phyloP scores from a whole-genome alignment of 2,888 invertebrate species.

The Lasioglossum vierecki region DNA sequence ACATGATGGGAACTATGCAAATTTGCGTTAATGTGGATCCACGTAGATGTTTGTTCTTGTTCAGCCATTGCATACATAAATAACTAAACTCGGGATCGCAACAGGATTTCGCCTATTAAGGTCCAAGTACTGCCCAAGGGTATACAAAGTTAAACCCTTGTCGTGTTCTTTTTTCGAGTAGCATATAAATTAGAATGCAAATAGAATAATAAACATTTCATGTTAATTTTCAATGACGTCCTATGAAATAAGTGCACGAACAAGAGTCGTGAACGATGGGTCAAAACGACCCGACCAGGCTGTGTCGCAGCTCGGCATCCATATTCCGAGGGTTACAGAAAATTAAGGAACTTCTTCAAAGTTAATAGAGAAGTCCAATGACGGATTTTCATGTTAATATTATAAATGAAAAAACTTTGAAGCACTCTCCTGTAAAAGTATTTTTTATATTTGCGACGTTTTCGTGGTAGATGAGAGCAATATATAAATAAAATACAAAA shows the following conservation, averaged over 20 bases:
- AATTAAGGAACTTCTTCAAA: too few species aligned
- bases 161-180: background rate
- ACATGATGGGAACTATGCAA: background rate
- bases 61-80: slow-evolving; percentile 1
- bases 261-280: too few species aligned
- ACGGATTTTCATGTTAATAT: too few species aligned
- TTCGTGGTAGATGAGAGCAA: too few species aligned
- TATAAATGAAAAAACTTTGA: too few species aligned
- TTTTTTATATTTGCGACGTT: too few species aligned
- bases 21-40: background rate
- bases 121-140: background rate
- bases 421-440: too few species aligned
- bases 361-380: too few species aligned
- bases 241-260: background rate
- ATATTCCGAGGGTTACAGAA: too few species aligned
- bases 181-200: background rate
- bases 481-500: background rate
- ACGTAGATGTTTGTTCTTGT: background rate
- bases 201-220: background rate
- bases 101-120: background rate
- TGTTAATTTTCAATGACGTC: background rate
- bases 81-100: background rate
- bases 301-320: too few species aligned
- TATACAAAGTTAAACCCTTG: background rate
- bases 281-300: too few species aligned